Percentiles rank a stretch among this genome's conserved stretches.
phyloP scores from a whole-genome alignment of 2,888 invertebrate species.

The Eristalis intricaria region DNA sequence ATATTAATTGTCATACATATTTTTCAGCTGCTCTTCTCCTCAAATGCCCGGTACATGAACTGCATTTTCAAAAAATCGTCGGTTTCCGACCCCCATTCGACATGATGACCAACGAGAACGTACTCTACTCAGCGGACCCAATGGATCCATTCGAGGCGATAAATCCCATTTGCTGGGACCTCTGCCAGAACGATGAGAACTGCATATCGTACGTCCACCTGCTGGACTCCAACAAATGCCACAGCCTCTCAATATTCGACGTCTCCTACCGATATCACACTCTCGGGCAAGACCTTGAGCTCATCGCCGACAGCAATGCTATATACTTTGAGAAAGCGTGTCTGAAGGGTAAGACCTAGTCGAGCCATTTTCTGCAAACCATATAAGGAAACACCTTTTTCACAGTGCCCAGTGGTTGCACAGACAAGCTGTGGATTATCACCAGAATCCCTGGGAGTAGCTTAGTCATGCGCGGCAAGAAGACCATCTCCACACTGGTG shows the following conservation, averaged over 20 bases:
- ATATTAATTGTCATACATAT: too few relatives aligned
- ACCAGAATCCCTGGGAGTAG: slow-evolving; percentile 89
- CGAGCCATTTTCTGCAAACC: too few relatives aligned
- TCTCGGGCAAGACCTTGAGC: slow-evolving; percentile 75
- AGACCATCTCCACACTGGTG: slow-evolving; percentile 84
- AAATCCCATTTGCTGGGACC: slow-evolving; percentile 77
- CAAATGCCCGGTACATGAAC: slow-evolving; percentile 79
- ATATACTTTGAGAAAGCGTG: slow-evolving; percentile 80
- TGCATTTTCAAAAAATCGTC: slow-evolving; percentile 80
- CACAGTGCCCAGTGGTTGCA: slow-evolving; percentile 83
- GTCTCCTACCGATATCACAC: slow-evolving; percentile 75
- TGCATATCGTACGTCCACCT: slow-evolving; percentile 80
- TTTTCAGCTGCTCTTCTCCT: slow-evolving; percentile 77
- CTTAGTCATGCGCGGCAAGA: slow-evolving; percentile 86
- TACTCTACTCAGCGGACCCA: slow-evolving; percentile 75
- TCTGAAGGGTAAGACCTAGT: slow-evolving; percentile 76
- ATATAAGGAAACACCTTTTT: not conserved
- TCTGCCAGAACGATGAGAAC: slow-evolving; percentile 78
- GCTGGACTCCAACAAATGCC: slow-evolving; percentile 78
- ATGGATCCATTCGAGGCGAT: slow-evolving; percentile 62
- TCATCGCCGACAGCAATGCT: slow-evolving; percentile 79
- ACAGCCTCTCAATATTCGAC: slow-evolving; percentile 78
- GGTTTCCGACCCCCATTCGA: slow-evolving; percentile 79
- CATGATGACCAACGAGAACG: slow-evolving; percentile 76
- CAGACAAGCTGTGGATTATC: slow-evolving; percentile 87